Percentiles rank a stretch among this genome's conserved stretches.
Evolutionary conservation across 2,113 vertebrate genomes (phyloP).

Genomic region (Steatornis caripensis): DNA sequence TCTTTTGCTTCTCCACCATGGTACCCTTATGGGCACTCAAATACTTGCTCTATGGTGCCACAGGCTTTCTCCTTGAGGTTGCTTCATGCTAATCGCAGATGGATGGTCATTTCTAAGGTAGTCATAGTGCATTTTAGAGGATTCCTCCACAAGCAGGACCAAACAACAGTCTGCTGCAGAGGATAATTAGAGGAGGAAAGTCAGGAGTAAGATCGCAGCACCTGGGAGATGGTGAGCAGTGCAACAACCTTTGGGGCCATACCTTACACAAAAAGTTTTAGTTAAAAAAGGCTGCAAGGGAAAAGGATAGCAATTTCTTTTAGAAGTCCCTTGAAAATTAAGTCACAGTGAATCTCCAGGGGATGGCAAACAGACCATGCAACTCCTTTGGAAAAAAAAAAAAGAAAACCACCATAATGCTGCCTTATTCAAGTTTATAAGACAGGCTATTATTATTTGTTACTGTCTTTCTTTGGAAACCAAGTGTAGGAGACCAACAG

Average conservation of each 20-base stretch:
- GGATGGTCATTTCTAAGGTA: neutral
- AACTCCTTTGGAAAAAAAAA: neutral
- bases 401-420: neutral
- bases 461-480: neutral
- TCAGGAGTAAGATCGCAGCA: neutral
- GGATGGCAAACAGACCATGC: accelerated
- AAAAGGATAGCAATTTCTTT: neutral
- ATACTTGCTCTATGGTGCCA: neutral
- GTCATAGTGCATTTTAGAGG: neutral
- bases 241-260: neutral
- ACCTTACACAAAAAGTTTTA: neutral
- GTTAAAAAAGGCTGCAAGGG: neutral
- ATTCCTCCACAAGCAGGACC: neutral
- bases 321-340: neutral
- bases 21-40: neutral
- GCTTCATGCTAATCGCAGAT: neutral
- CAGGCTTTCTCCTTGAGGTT: neutral
- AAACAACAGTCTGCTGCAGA: neutral
- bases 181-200: neutral
- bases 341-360: neutral
- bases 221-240: neutral
- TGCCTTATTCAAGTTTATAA: neutral
- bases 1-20: neutral
- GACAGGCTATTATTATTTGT: accelerated
- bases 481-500: too few relatives aligned